Base-by-base conservation (phyloP, 2,888 invertebrate genomes). In the Eupithecia pulchellata region DNA sequence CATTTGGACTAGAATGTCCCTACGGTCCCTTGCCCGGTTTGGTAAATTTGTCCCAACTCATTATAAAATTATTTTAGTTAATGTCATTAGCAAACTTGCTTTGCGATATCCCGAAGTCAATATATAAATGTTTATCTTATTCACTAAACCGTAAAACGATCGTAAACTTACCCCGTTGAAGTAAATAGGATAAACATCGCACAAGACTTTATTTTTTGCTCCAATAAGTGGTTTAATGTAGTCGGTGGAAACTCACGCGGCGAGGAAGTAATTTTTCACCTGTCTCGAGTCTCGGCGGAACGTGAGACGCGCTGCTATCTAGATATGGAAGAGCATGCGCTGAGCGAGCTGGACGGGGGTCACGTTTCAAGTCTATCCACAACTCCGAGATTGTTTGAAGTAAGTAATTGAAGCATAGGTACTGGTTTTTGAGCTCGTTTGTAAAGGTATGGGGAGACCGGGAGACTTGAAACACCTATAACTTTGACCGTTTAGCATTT, bases 191-290 rank as follows among this genome's bases (percentile, higher is more conserved):
- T 61, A 61, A 34, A 34, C 20, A 34, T 64, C 62, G 27, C 39
- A 61, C 64, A 27, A 52, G 25, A 30, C 65, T 30, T 17, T 64
- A 63, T 57, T 69, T 72, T 69, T 73, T 73, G 64, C 65, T 57
- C 47, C 62, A 67, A 64, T 72, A 60, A 69, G 55, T 60, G 32
- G 25, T 52, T 25, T 55, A 66, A 69, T 66, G 69, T 66, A 64
- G 64, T 52, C 64, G 66, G 42, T 58, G 52, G 63, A 58, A 68
- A 47, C 29, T 63, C 63, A 72, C 52, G 68, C 66, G 55, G 61
- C 58, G 58, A 70, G 73, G 73, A 73, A 73, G 73, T 65, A 73
- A 73, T 73, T 69, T 69, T 69, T 73, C 73, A 73, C 73, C 69
- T 70, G 73, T 73, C 69, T 42, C 42, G 39, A 11, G 25, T 52